These are phyloP conservation scores for Spinus olivaceus DNA, from an alignment of 2,797 vertebrate species.

Conservation along the genomic window DNA sequence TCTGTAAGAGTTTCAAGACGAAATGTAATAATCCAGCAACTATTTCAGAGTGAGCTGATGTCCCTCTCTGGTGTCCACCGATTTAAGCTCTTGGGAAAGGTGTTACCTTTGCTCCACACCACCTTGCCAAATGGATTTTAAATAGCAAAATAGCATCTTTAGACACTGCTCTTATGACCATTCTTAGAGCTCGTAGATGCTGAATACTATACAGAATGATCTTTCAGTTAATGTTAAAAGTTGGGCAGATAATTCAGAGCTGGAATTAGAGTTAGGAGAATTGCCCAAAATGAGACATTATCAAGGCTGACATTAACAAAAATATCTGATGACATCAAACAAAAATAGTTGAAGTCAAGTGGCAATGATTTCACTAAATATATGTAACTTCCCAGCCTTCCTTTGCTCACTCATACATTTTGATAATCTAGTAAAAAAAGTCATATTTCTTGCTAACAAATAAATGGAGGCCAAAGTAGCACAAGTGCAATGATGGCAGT, in stretches of 20 bases:
- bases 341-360: neutral
- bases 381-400: neutral
- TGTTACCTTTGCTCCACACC: neutral
- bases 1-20: neutral
- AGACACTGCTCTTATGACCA: neutral
- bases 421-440: neutral
- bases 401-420: neutral
- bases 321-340: neutral
- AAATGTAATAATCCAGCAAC: neutral
- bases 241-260: neutral
- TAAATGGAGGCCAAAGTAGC: neutral
- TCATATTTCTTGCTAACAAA: neutral
- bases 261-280: neutral
- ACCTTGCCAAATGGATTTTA: neutral
- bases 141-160: neutral
- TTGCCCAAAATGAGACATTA: neutral
- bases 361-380: neutral
- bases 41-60: neutral
- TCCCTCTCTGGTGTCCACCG: neutral
- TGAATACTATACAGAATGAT: neutral
- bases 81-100: neutral
- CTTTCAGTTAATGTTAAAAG: neutral
- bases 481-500: neutral
- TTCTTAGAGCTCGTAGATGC: neutral
- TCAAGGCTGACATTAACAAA: neutral